Percentiles rank a stretch among this genome's conserved stretches.
These are phyloP conservation scores for Tiliacea citrago DNA, from an alignment of 2,888 invertebrate genomes.

Conservation along the genomic window DNA sequence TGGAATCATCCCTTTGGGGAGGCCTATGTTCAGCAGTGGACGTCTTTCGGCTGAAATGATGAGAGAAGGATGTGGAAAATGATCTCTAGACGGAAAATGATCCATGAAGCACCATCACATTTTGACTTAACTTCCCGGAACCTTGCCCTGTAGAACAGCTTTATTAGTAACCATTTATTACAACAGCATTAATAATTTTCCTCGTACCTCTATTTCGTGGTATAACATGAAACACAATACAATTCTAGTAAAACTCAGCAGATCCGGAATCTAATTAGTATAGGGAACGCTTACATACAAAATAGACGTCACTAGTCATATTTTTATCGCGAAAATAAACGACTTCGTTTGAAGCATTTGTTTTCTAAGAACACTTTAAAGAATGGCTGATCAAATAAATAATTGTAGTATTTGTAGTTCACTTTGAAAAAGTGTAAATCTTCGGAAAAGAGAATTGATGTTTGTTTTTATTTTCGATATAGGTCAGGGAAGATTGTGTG, in stretches of 20 bases:
- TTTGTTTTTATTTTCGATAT: neutral
- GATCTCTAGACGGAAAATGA: too few species aligned
- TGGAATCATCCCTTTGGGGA: too few species aligned
- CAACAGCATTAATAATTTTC: constrained; percentile 20
- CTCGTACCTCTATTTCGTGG: constrained; percentile 16
- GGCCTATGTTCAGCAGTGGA: too few species aligned
- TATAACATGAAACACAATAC: constrained; percentile 15
- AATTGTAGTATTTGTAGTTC: neutral
- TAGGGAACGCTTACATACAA: neutral
- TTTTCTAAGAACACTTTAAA: constrained; percentile 37
- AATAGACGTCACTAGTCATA: constrained; percentile 41
- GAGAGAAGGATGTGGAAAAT: too few species aligned
- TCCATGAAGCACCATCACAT: too few species aligned
- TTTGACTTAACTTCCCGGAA: too few species aligned
- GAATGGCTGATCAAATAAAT: constrained; percentile 35
- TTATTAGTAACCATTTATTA: neutral
- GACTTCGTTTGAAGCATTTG: constrained; percentile 19
- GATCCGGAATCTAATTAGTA: constrained; percentile 22
- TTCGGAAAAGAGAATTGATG: neutral
- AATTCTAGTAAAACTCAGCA: constrained; percentile 29
- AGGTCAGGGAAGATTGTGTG: neutral
- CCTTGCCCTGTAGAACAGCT: neutral
- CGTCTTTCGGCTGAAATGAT: too few species aligned
- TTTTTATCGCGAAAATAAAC: constrained; percentile 17
- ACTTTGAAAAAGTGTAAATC: constrained; percentile 32